Evolutionary conservation across 2,113 vertebrate species (phyloP).

Genomic region (Polyodon spathula): DNA sequence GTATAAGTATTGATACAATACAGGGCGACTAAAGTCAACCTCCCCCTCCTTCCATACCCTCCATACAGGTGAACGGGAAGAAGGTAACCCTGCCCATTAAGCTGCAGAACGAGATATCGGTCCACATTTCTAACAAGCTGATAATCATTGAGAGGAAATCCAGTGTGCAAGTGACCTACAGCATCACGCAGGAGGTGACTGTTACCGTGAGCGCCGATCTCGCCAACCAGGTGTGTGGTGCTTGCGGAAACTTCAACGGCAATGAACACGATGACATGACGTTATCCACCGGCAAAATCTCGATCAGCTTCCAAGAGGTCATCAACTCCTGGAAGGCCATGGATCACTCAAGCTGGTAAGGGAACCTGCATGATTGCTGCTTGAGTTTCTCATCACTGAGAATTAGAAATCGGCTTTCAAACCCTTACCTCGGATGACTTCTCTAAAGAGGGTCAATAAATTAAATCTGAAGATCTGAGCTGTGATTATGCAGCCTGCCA

Average conservation of each 20-base stretch:
- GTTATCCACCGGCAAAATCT: slow-evolving; percentile 31
- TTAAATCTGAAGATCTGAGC: no score
- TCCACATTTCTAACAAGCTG: slow-evolving; percentile 27
- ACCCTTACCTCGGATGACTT: no score
- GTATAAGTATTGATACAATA: no score
- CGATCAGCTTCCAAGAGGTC: slow-evolving; percentile 27
- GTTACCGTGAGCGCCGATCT: slow-evolving; percentile 30
- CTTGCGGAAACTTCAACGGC: slow-evolving; percentile 50
- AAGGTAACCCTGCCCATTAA: slow-evolving; percentile 40
- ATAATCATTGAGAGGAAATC: slow-evolving; percentile 38
- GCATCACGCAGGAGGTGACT: slow-evolving; percentile 31
- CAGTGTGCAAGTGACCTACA: slow-evolving; percentile 42
- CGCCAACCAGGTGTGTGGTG: slow-evolving; percentile 32
- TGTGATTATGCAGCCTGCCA: no score
- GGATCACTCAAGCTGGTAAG: slow-evolving; percentile 47
- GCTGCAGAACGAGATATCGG: slow-evolving; percentile 31
- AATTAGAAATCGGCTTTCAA: no score
- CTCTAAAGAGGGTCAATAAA: no score
- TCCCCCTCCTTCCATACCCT: background rate
- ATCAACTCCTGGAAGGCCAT: slow-evolving; percentile 45
- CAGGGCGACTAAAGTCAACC: background rate
- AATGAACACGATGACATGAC: slow-evolving; percentile 40
- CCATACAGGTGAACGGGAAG: slow-evolving; percentile 54
- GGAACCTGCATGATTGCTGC: background rate
- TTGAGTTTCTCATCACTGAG: no score